Base-by-base conservation (phyloP, 2,888 invertebrate species). In the Malacosoma neustria region DNA sequence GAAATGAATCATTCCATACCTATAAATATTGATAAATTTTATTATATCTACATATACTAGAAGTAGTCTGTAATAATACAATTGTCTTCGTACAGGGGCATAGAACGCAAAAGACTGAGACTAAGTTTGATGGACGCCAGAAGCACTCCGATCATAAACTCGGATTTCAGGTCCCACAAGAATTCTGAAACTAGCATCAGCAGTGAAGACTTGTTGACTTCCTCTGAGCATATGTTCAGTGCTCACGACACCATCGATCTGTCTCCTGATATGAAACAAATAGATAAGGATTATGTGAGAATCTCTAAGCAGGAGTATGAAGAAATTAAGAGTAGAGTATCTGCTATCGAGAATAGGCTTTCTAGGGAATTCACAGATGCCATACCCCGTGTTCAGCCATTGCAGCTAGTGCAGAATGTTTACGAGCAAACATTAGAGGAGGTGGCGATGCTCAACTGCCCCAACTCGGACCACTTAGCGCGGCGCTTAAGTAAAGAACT, bases 281-380 rank as follows among this genome's bases (percentile, higher is more conserved):
- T 50, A 0, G 67, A 80, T 30, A 82, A 80, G 51, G 91, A 92
- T 55, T 92, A 91, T 56, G 91, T 93, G 3, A 86, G 89, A 49
- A 90, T 93, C 52, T 88, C 92, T 2, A 92, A 92, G 72, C 89
- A 87, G 40, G 93, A 93, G 68, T 93, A 93, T 52, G 92, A 93
- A 65, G 92, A 91, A 49, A 93, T 94, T 33, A 92, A 93, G 65
- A 91, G 87, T 59, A 81, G 93, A 59, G 91, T 93, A 6, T 89
- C 90, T 0, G 91, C 90, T 3, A 92, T 93, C 39, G 93, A 93
- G 65, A 88, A 88, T 33, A 82, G 90, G 51, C 87, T 93, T 46
- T 91, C 92, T 5, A 87, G 91, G 59, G 92, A 92, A 65, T 90
- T 92, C 44, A 89, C 70, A 38, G 84, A 84, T 38, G 82, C 76